phyloP scores from a whole-genome alignment of 2,113 vertebrate genomes.

The Halichoeres trimaculatus region DNA sequence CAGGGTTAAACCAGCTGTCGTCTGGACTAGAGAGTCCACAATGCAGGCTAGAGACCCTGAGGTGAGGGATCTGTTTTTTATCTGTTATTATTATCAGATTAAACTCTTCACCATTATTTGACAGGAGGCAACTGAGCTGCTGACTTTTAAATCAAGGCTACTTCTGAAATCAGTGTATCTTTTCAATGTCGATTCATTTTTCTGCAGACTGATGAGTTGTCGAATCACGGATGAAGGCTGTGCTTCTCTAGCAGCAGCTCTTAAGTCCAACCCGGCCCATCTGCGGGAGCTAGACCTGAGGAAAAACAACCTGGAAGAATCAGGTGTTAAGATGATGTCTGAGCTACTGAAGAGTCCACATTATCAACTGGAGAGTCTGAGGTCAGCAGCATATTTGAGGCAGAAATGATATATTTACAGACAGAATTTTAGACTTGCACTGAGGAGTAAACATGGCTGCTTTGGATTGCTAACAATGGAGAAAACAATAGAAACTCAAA shows the following conservation, averaged over 20 bases:
- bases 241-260: constrained; percentile 6
- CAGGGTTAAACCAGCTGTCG: constrained; percentile 5
- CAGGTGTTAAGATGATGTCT: constrained; percentile 1
- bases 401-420: too few relatives aligned
- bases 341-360: neutral
- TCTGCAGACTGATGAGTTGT: constrained; percentile 15
- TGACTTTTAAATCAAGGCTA: too few relatives aligned
- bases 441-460: neutral
- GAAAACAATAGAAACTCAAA: neutral
- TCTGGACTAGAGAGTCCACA: neutral
- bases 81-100: neutral
- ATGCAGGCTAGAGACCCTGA: constrained; percentile 18
- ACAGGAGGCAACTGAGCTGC: too few relatives aligned
- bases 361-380: constrained; percentile 10
- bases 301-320: neutral
- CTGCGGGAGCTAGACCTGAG: constrained; percentile 22
- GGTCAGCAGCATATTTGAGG: neutral
- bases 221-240: constrained; percentile 1
- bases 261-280: constrained; percentile 2
- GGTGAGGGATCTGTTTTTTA: neutral
- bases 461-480: neutral
- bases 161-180: too few relatives aligned
- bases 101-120: too few relatives aligned
- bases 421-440: too few relatives aligned
- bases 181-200: neutral